A percentile compares a stretch with the other conserved stretches of the same genome.
These are phyloP conservation scores for Nasonia oneida DNA, from an alignment of 2,888 invertebrate species.

Conservation along the genomic window DNA sequence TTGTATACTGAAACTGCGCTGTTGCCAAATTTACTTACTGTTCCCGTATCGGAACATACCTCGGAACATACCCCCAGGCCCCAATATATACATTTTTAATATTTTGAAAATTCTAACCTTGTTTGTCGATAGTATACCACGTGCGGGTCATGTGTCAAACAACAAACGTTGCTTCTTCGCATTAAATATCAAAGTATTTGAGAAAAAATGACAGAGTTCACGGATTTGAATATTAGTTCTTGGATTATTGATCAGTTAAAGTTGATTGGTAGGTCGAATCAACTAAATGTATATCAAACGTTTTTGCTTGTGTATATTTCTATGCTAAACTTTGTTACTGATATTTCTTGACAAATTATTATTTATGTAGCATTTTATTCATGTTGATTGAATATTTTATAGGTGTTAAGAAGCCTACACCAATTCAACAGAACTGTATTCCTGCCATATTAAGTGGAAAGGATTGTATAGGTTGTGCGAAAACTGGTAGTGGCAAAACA, in stretches of 20 bases:
- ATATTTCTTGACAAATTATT: slow-evolving; percentile 59
- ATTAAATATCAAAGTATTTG: not conserved
- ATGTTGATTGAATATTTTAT: not conserved
- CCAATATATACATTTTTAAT: not conserved
- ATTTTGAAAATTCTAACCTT: not conserved
- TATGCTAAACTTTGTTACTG: slow-evolving; percentile 11
- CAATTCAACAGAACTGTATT: slow-evolving; percentile 91
- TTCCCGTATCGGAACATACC: no score
- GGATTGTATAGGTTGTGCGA: slow-evolving; percentile 97
- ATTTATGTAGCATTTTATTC: slow-evolving; percentile 54
- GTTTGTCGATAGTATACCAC: not conserved
- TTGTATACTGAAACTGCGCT: no score
- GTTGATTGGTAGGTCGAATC: slow-evolving; percentile 82
- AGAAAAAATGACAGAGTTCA: slow-evolving; percentile 79
- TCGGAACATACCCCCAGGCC: no score
- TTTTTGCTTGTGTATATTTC: slow-evolving; percentile 7
- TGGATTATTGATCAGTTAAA: slow-evolving; percentile 88
- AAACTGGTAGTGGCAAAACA: slow-evolving; percentile 99
- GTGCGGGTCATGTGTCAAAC: slow-evolving; percentile 1
- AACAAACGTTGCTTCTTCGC: not conserved
- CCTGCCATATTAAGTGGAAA: slow-evolving; percentile 87
- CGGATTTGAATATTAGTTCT: slow-evolving; percentile 84
- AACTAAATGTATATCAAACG: slow-evolving; percentile 44
- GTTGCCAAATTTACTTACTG: no score
- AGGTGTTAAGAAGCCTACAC: slow-evolving; percentile 90